A percentile compares a stretch with the other conserved stretches of the same genome.
phyloP scores from a whole-genome alignment of 2,888 invertebrate genomes.

The Scaptodrosophila latifasciaeformis region DNA sequence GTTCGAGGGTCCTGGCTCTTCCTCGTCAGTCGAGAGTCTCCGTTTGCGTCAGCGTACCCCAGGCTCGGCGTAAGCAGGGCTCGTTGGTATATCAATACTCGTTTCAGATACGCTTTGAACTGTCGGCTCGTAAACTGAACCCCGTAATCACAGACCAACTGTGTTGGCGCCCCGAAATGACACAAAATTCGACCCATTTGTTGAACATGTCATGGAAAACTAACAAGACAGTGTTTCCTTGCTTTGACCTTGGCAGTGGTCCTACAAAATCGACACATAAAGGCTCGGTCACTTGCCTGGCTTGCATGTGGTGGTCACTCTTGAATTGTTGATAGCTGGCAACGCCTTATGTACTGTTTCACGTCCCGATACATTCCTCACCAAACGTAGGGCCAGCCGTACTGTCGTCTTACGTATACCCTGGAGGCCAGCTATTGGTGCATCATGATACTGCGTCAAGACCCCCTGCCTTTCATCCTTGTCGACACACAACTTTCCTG shows the following conservation, averaged over 20 bases:
- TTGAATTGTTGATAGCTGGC: slow-evolving; percentile 23
- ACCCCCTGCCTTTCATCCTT: not conserved
- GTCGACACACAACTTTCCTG: slow-evolving; percentile 22
- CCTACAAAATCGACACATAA: slow-evolving; percentile 22
- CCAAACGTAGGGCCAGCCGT: slow-evolving; percentile 23
- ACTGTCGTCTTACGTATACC: slow-evolving; percentile 22
- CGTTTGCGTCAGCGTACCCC: no score
- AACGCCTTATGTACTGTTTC: slow-evolving; percentile 7
- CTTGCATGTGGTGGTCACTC: slow-evolving; percentile 6
- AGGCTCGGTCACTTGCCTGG: slow-evolving; percentile 6
- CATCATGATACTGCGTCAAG: slow-evolving; percentile 21
- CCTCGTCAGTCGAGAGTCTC: no score
- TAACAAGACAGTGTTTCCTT: slow-evolving; percentile 16
- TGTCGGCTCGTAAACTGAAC: slow-evolving; percentile 6
- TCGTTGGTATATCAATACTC: no score
- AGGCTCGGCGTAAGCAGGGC: no score
- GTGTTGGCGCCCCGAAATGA: slow-evolving; percentile 15
- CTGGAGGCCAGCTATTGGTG: slow-evolving; percentile 17
- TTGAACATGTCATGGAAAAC: slow-evolving; percentile 22
- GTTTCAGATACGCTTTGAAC: slow-evolving; percentile 8
- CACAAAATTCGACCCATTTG: slow-evolving; percentile 19
- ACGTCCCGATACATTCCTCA: slow-evolving; percentile 20
- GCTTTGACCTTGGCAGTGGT: slow-evolving; percentile 19
- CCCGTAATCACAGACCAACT: slow-evolving; percentile 8
- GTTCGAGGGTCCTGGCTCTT: no score